A percentile compares a stretch with the other conserved stretches of the same genome.
Evolutionary conservation across 2,113 vertebrate species (phyloP).

Genomic region (Pelvicachromis taeniatus): DNA sequence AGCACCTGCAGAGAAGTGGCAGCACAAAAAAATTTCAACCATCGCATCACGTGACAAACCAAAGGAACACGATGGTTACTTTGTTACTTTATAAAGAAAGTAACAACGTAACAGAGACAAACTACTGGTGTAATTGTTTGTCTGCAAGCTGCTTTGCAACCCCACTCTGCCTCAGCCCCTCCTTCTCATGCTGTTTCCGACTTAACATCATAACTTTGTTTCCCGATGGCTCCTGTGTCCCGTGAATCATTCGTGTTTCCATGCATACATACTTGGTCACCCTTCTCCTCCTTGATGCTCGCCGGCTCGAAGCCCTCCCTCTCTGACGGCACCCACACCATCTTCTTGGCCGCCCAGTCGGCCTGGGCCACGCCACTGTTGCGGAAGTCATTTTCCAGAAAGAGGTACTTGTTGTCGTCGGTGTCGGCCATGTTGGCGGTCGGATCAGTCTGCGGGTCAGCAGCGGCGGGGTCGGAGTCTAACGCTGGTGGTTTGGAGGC

Average conservation of each 20-base stretch:
- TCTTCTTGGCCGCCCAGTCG: constrained; percentile 89
- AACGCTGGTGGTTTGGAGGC: background rate
- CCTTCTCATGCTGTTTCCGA: background rate
- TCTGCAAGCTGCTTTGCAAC: background rate
- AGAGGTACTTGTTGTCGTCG: constrained; percentile 91
- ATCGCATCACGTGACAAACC: fast-evolving
- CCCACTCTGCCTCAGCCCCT: background rate
- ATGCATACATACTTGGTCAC: constrained; percentile 72
- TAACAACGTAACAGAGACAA: background rate
- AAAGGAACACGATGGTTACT: fast-evolving
- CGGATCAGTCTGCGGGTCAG: background rate
- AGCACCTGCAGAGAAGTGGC: constrained; percentile 60
- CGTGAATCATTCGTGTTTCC: background rate
- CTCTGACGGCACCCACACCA: constrained; percentile 95
- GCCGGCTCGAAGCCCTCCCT: constrained; percentile 91
- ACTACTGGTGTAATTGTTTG: background rate
- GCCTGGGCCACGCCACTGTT: constrained; percentile 88
- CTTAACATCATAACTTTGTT: background rate
- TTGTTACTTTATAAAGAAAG: background rate
- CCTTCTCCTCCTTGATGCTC: constrained; percentile 92
- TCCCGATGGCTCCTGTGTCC: fast-evolving
- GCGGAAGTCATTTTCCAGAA: constrained; percentile 83
- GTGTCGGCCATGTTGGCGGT: constrained; percentile 58
- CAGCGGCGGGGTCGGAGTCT: background rate
- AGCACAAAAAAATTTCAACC: background rate